phyloP scores from a whole-genome alignment of 1,140 invertebrate genomes.

The Sycobia sp. region DNA sequence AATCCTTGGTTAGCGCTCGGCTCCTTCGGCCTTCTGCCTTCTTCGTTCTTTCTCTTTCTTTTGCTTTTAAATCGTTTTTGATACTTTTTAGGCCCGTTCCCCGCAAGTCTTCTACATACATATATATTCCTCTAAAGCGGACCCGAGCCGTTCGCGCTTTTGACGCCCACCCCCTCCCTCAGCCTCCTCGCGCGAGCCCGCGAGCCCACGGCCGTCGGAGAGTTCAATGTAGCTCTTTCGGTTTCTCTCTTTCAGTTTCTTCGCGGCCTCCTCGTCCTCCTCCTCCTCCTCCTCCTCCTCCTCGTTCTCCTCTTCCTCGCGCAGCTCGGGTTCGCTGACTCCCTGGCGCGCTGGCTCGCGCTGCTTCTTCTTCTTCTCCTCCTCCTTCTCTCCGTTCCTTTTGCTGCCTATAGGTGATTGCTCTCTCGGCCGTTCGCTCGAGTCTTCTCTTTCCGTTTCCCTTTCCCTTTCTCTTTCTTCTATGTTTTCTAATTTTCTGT shows the following conservation, averaged over 20 bases:
- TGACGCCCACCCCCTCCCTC: not conserved
- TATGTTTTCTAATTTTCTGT: constrained; percentile 37
- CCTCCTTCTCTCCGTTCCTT: no score
- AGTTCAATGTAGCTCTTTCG: constrained; percentile 5
- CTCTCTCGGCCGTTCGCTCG: constrained; percentile 28
- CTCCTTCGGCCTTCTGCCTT: no score
- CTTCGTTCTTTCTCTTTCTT: no score
- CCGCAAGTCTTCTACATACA: no score
- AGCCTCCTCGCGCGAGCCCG: not conserved
- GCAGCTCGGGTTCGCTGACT: no score
- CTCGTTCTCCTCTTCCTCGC: not conserved
- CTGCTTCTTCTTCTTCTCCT: constrained; percentile 6
- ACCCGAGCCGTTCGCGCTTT: not conserved
- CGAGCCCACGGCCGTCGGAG: not conserved
- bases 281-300: not conserved
- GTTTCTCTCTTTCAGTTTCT: constrained; percentile 16
- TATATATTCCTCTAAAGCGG: no score
- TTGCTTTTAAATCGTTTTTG: no score
- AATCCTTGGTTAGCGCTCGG: no score
- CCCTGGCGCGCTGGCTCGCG: not conserved
- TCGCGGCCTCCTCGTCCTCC: not conserved
- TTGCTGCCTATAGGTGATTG: constrained; percentile 35
- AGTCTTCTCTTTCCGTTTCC: constrained; percentile 43
- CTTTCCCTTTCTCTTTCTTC: constrained; percentile 43
- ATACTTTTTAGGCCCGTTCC: no score